A percentile compares a stretch with the other conserved stretches of the same genome.
phyloP scores from a whole-genome alignment of 2,888 invertebrate species.

The Tineola bisselliella region DNA sequence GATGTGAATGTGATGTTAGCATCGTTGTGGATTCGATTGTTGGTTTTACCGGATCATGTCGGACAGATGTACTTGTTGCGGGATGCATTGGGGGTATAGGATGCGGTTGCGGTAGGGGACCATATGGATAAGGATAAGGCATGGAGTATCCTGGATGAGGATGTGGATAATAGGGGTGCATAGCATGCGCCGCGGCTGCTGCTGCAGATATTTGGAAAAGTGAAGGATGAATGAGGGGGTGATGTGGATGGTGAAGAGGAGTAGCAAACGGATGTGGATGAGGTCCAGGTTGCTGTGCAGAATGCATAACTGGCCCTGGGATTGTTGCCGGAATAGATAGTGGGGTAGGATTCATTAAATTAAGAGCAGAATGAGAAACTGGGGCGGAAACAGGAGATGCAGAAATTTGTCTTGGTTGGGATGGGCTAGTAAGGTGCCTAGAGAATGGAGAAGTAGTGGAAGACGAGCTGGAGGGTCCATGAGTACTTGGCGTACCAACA shows the following conservation, averaged over 20 bases:
- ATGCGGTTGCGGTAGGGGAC: constrained; percentile 77
- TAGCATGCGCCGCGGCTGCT: constrained; percentile 70
- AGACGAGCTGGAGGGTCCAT: constrained; percentile 43
- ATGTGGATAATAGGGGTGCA: constrained; percentile 77
- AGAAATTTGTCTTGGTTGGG: constrained; percentile 57
- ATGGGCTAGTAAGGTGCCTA: constrained; percentile 58
- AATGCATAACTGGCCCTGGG: constrained; percentile 77
- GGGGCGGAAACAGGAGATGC: constrained; percentile 58
- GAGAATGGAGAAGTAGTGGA: constrained; percentile 62
- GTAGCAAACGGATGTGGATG: constrained; percentile 75
- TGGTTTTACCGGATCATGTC: constrained; percentile 61
- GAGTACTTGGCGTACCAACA: constrained; percentile 42
- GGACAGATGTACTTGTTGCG: constrained; percentile 49
- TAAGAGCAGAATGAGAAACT: constrained; percentile 70
- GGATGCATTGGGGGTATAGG: constrained; percentile 75
- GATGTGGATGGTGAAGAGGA: constrained; percentile 78
- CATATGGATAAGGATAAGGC: constrained; percentile 77
- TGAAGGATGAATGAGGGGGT: constrained; percentile 74
- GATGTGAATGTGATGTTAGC: constrained; percentile 64
- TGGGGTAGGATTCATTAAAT: constrained; percentile 69
- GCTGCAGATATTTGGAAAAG: constrained; percentile 68
- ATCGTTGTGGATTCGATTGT: constrained; percentile 74
- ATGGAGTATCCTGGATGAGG: constrained; percentile 77
- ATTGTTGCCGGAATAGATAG: constrained; percentile 72
- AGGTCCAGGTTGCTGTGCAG: constrained; percentile 77